Conservation (phyloP, 2,888 invertebrate species). For the Ptilodon capucinus region DNA sequence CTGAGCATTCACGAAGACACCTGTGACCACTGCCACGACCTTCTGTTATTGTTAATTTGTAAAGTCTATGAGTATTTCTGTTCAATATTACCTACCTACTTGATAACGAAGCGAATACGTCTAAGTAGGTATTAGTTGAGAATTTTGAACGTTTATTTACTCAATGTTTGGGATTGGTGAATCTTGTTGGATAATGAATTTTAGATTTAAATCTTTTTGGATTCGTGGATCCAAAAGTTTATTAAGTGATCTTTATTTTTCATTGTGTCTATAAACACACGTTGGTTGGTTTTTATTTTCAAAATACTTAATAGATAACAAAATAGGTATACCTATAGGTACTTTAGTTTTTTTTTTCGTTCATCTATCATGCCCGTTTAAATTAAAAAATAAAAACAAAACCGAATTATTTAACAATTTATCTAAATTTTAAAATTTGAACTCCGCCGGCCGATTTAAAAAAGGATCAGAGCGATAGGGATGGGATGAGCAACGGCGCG, state of each 20-base stretch:
- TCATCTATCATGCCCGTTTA: too few species aligned
- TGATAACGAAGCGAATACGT: neutral
- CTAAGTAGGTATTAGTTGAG: neutral
- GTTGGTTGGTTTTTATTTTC: too few species aligned
- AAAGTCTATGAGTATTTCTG: slow-evolving; percentile 29
- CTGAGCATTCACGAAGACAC: slow-evolving; percentile 38
- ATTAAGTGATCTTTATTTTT: too few species aligned
- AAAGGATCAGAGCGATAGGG: slow-evolving; percentile 66
- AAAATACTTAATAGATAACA: too few species aligned
- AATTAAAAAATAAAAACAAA: slow-evolving; percentile 8
- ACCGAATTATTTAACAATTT: slow-evolving; percentile 12
- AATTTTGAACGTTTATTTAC: too few species aligned
- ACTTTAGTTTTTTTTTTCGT: too few species aligned
- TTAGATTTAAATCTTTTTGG: too few species aligned
- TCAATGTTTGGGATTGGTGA: too few species aligned
- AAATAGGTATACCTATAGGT: too few species aligned
- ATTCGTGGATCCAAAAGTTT: too few species aligned
- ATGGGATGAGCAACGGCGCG: slow-evolving; percentile 67
- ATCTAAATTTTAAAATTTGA: slow-evolving; percentile 59
- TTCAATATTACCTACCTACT: neutral
- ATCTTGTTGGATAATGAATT: too few species aligned
- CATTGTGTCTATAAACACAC: too few species aligned
- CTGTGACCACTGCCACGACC: slow-evolving; percentile 51
- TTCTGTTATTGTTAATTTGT: slow-evolving; percentile 44
- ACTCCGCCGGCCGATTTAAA: slow-evolving; percentile 54